A percentile compares a stretch with the other conserved stretches of the same genome.
These are phyloP conservation scores for Syngnathoides biaculeatus DNA, from an alignment of 2,113 vertebrate genomes.

Conservation along the genomic window DNA sequence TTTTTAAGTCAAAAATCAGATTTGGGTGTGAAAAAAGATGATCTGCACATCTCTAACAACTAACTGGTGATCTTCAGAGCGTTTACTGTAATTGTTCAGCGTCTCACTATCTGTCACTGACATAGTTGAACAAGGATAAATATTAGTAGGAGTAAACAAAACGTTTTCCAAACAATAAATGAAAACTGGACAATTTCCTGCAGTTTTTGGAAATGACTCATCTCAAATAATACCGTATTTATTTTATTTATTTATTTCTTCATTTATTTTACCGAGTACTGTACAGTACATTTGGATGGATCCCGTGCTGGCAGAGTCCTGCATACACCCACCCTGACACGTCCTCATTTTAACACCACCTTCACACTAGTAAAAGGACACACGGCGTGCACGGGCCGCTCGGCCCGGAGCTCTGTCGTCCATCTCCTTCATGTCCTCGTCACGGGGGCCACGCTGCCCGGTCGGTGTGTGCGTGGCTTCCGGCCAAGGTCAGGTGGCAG, in stretches of 20 bases:
- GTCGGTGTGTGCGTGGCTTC: slow-evolving; percentile 12
- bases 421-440: slow-evolving; percentile 47
- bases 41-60: too few relatives aligned
- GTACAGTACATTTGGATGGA: slow-evolving; percentile 4
- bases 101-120: too few relatives aligned
- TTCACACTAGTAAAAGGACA: slow-evolving; percentile 62
- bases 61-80: slow-evolving; percentile 23
- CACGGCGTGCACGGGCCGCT: slow-evolving; percentile 17
- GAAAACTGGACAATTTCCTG: too few relatives aligned
- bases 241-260: too few relatives aligned
- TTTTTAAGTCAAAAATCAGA: too few relatives aligned
- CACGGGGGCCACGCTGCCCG: slow-evolving; percentile 9
- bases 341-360: slow-evolving; percentile 45
- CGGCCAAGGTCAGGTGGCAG: slow-evolving; percentile 40
- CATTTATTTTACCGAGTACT: background rate
- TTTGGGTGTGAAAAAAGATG: too few relatives aligned
- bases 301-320: background rate
- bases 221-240: background rate
- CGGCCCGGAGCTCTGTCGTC: slow-evolving; percentile 44
- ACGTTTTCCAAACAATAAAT: too few relatives aligned
- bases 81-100: background rate
- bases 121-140: too few relatives aligned
- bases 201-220: background rate
- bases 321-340: slow-evolving; percentile 11
- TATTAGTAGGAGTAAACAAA: background rate